Evolutionary conservation across 2,888 invertebrate genomes (phyloP).

Genomic region (Protonemura montana): DNA sequence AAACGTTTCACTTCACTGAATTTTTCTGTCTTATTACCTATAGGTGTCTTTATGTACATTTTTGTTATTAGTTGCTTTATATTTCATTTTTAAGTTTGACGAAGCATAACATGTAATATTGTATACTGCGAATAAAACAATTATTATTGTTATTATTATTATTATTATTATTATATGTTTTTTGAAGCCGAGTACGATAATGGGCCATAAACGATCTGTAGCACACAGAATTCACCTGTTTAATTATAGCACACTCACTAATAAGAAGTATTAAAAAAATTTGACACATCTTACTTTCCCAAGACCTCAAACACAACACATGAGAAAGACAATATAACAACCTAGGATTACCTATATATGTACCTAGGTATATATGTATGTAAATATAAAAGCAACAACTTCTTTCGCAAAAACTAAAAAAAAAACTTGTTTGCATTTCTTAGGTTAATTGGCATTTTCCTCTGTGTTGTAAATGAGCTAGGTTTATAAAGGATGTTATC

Average conservation of each 20-base stretch:
- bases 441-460: background rate
- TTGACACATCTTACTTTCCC: background rate
- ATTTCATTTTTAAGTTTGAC: no score
- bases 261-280: background rate
- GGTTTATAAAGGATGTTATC: background rate
- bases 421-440: background rate
- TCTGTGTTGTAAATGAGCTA: constrained; percentile 12
- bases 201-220: background rate
- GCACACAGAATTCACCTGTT: background rate
- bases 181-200: background rate
- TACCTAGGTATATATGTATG: background rate
- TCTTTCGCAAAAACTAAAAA: background rate
- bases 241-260: background rate
- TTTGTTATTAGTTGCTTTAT: no score
- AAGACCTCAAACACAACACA: background rate
- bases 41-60: no score
- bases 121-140: background rate
- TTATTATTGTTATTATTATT: no score
- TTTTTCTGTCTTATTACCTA: no score
- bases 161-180: no score
- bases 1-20: no score
- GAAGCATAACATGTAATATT: no score
- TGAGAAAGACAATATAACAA: background rate
- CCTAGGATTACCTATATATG: background rate
- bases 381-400: background rate